Base-by-base conservation (phyloP, 2,113 vertebrate species). In the Abramis brama region DNA sequence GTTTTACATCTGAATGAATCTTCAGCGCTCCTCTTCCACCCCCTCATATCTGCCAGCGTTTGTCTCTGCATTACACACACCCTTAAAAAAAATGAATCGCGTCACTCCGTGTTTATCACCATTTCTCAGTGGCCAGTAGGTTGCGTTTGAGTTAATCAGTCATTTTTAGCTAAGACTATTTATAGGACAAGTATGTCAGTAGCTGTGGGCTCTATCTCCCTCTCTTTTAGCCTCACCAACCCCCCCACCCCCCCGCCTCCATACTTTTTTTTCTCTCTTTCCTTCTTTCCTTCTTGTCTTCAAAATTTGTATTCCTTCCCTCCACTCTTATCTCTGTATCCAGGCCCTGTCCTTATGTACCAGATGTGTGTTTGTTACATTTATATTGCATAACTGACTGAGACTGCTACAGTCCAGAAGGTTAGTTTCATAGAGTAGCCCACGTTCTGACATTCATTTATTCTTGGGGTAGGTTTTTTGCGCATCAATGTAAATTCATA, bases 91-190 rank as follows among this genome's bases (percentile, higher is more conserved):
- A 86, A 83, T 9, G 55, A 85, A 64, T 82, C 79, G 36, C 74
- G 70, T 84, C 62, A 86, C 68, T 64, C 62, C 15, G 21, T 85
- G 52, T 80, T 83, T 87, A 60, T 77, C 60, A 83, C 52, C 68
- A 60, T 81, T 60, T 81, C 39, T 82, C 68, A 85, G 74, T 36
- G 59, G 84, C 86, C 62, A 75, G 60, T 75, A 79, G 86, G 75
- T 73, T 88, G 71, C 47, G 36, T 87, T 87, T 84, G 84, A 87
- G 79, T 86, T 86, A 87, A 89, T 89, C 83, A 87, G 76, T 87
- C 70, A 86, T 89, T 90, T 88, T 83, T 88, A 85, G 85, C 79
- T 43, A 50, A 64, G 17, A 68, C 89, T 89, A 80, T 90, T 90
- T 86, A 86, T 87, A 90, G 89, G 27, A 68, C 83, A 55, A 84